phyloP scores from a whole-genome alignment of 2,888 invertebrate species.

The Junonia oenone region DNA sequence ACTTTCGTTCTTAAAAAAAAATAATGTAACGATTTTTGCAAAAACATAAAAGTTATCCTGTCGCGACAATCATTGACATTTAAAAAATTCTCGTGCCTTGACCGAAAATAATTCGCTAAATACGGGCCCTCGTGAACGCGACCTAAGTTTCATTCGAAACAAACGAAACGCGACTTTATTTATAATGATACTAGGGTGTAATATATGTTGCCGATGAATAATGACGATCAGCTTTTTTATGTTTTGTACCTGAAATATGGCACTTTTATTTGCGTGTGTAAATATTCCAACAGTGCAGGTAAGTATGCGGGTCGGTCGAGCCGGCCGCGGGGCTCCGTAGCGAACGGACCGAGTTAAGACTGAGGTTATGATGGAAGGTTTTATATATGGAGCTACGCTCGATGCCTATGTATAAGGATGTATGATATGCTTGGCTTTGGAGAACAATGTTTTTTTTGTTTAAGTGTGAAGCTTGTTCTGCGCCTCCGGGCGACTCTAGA shows the following conservation, averaged over 20 bases:
- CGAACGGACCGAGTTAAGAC: constrained; percentile 48
- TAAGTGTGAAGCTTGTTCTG: constrained; percentile 24
- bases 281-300: constrained; percentile 26
- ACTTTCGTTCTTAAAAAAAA: not conserved
- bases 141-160: not conserved
- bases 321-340: not conserved
- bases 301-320: too few relatives aligned
- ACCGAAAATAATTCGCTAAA: not conserved
- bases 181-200: not conserved
- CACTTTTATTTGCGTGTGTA: constrained; percentile 37
- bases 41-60: not conserved
- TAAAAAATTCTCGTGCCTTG: constrained; percentile 6
- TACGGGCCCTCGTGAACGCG: not conserved
- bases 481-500: constrained; percentile 12
- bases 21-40: not conserved
- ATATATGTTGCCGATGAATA: constrained; percentile 13
- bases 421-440: constrained; percentile 22
- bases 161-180: constrained; percentile 5
- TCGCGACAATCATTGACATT: not conserved
- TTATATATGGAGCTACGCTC: constrained; percentile 37
- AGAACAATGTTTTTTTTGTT: constrained; percentile 16
- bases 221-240: constrained; percentile 24
- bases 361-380: constrained; percentile 43
- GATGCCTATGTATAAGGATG: constrained; percentile 22
- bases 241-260: constrained; percentile 40